phyloP scores from a whole-genome alignment of 2,113 vertebrate genomes.

The Cacatua alba region DNA sequence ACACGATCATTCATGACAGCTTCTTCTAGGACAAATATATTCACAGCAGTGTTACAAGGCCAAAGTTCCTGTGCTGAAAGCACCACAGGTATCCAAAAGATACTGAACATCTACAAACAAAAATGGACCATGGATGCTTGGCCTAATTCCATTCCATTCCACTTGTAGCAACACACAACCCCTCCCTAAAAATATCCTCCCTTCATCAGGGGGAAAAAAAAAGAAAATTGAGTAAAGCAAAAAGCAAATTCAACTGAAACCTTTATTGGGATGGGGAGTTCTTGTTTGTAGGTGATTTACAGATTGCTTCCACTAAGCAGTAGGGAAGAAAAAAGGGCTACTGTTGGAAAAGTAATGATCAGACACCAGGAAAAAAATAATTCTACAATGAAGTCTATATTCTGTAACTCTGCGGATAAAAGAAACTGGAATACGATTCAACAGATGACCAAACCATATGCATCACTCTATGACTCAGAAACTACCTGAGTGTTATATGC shows the following conservation, averaged over 20 bases:
- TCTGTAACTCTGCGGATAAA: not conserved
- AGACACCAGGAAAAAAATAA: not conserved
- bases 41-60: not conserved
- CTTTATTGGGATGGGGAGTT: not conserved
- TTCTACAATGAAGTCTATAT: not conserved
- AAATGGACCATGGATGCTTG: not conserved
- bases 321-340: not conserved
- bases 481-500: not conserved
- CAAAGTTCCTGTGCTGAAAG: not conserved
- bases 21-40: not conserved
- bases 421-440: not conserved
- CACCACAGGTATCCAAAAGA: not conserved
- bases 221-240: not conserved
- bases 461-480: not conserved
- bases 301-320: not conserved
- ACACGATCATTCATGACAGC: not conserved
- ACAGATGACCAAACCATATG: not conserved
- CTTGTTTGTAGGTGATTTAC: slow-evolving; percentile 12
- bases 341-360: not conserved
- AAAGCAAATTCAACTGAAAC: not conserved
- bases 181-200: not conserved
- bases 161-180: not conserved
- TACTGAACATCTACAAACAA: not conserved
- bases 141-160: not conserved
- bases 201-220: not conserved